Conservation (phyloP, 2,797 vertebrate genomes). For the Crypturellus tataupa region DNA sequence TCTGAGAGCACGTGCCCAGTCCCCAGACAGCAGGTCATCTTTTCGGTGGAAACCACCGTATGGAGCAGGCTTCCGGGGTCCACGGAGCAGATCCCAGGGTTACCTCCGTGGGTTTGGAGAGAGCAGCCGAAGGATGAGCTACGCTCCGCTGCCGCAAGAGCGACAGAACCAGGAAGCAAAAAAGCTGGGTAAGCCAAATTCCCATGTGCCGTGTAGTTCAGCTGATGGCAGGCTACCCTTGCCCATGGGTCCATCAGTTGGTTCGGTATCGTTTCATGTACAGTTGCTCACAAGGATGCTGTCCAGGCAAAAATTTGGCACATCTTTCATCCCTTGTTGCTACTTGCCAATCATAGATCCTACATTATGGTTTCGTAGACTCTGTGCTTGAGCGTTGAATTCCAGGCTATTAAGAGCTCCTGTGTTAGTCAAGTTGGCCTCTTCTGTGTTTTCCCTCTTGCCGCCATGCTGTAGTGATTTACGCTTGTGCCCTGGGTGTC, state of each 20-base stretch:
- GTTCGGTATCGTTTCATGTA: background rate
- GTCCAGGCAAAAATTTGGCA: background rate
- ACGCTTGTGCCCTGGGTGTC: background rate
- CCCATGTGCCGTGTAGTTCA: background rate
- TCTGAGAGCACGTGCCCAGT: constrained; percentile 78
- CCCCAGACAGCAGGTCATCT: constrained; percentile 72
- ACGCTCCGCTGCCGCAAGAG: constrained; percentile 86
- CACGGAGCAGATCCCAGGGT: constrained; percentile 79
- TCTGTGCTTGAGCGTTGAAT: background rate
- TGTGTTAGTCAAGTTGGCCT: background rate
- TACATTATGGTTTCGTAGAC: background rate
- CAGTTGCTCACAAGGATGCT: background rate
- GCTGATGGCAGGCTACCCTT: background rate
- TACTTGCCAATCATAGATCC: background rate
- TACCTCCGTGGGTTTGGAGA: constrained; percentile 81
- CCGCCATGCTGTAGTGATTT: background rate
- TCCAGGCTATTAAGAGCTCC: background rate
- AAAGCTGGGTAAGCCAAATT: constrained; percentile 87
- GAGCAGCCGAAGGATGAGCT: constrained; percentile 84
- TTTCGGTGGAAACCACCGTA: constrained; percentile 87
- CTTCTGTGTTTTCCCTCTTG: background rate
- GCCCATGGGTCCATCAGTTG: background rate
- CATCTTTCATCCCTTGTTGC: background rate
- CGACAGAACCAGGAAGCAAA: constrained; percentile 85
- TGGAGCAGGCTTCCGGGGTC: constrained; percentile 86